Evolutionary conservation across 2,113 vertebrate genomes (phyloP).

Genomic region (Coregonus clupeaformis): DNA sequence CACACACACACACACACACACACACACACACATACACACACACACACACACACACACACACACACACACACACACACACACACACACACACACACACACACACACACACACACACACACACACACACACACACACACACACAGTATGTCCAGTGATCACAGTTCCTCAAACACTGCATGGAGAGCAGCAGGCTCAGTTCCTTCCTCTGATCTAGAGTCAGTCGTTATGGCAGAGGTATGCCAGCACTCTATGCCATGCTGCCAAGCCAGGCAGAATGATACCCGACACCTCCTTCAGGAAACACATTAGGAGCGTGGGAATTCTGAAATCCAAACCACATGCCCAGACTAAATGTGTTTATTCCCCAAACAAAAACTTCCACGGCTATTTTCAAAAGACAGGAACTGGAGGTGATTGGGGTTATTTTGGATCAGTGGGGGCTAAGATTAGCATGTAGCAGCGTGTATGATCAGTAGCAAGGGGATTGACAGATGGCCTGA

Average conservation of each 20-base stretch:
- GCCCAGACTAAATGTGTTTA: constrained; percentile 32
- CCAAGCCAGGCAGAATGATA: constrained; percentile 16
- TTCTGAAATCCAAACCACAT: constrained; percentile 28
- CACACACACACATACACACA: no score
- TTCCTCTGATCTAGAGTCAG: neutral
- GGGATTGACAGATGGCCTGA: constrained; percentile 9
- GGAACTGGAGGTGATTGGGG: constrained; percentile 28
- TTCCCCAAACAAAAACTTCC: constrained; percentile 42
- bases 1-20: no score
- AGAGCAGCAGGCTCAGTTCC: neutral
- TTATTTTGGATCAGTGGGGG: constrained; percentile 41
- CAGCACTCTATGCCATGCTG: neutral
- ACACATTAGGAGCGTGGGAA: constrained; percentile 28
- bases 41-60: no score
- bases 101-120: no score
- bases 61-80: no score
- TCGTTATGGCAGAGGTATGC: neutral
- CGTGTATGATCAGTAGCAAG: constrained; percentile 7
- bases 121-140: neutral
- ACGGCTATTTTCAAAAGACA: constrained; percentile 39
- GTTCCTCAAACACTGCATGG: neutral
- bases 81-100: no score
- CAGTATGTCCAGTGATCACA: neutral
- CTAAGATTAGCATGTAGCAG: constrained; percentile 13
- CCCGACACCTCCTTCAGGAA: constrained; percentile 37